phyloP scores from a whole-genome alignment of 2,888 invertebrate species.

The Trypoxylon attenuatum region DNA sequence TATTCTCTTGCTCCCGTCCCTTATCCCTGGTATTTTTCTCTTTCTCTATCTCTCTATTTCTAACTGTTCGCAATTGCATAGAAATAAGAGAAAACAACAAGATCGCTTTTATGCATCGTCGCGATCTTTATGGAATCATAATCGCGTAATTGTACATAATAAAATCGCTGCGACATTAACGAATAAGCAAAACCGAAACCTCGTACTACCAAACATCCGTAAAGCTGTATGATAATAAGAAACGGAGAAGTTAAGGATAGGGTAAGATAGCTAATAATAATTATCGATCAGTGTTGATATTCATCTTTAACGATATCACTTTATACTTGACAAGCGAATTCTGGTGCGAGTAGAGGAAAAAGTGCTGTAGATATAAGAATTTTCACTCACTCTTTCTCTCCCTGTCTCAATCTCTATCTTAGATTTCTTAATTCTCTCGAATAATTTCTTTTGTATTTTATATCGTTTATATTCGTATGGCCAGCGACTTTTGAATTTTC shows the following conservation, averaged over 20 bases:
- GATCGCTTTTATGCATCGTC: conserved; percentile 26
- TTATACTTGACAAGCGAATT: conserved; percentile 26
- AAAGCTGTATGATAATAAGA: conserved; percentile 58
- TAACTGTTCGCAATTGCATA: no score
- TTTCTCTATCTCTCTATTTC: no score
- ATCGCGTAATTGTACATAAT: conserved; percentile 43
- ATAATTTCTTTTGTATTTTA: no score
- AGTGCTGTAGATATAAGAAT: conserved; percentile 42
- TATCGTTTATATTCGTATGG: neutral
- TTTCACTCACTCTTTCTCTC: conserved; percentile 17
- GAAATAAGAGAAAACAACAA: no score
- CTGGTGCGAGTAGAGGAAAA: conserved; percentile 33
- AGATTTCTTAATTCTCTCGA: neutral
- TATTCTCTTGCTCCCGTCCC: conserved; percentile 41
- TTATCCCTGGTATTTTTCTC: no score
- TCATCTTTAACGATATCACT: conserved; percentile 21
- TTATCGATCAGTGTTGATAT: conserved; percentile 36
- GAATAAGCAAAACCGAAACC: conserved; percentile 43
- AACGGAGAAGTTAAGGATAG: conserved; percentile 15
- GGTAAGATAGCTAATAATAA: conserved; percentile 34
- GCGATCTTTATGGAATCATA: conserved; percentile 17
- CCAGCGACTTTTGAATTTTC: neutral
- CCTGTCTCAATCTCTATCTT: no score
- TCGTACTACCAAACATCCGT: conserved; percentile 57
- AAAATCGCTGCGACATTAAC: conserved; percentile 14